Evolutionary conservation across 2,113 vertebrate genomes (phyloP), one percentile per base, ranked within the genome.

Genomic region (Neoarius graeffei): DNA sequence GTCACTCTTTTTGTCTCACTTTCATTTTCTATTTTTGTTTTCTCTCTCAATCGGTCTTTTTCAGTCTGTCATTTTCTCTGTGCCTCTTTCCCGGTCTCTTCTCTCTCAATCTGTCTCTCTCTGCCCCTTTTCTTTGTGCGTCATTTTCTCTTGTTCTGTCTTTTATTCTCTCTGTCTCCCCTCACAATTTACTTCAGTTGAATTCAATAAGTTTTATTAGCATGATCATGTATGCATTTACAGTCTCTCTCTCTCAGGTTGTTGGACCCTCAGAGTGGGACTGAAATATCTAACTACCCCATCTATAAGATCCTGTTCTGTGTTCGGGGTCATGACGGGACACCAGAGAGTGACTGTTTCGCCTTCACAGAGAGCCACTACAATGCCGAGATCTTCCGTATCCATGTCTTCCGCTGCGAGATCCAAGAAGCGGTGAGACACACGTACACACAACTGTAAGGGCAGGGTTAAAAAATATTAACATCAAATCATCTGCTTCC

Each of bases 271-370:
- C 96, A 98, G 87, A 96, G 95, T 48, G 97, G 96, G 89, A 96
- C 96, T 23, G 98, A 99, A 95, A 99, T 99, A 86, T 96, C 97
- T 92, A 98, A 97, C 94, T 99, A 99, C 87, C 98, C 98, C 19
- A 99, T 99, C 92, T 98, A 99, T 92, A 99, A 99, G 95, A 99
- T 99, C 90, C 96, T 99, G 86, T 99, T 99, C 93, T 99, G 98
- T 90, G 98, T 99, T 80, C 94, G 98, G 88, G 98, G 98, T 50
- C 98, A 99, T 15, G 98, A 99, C 57, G 97, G 97, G 50, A 99
- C 98, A 71, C 95, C 96, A 4, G 98, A 99, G 94, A 98, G 97
- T 0, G 98, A 99, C 95, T 99, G 98, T 94, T 99, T 99, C 90
- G 98, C 98, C 91, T 99, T 99, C 93, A 99, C 98, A 7, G 98